These are phyloP conservation scores for Paracyclopina nana DNA, from an alignment of 1,140 invertebrate species.

Conservation along the genomic window DNA sequence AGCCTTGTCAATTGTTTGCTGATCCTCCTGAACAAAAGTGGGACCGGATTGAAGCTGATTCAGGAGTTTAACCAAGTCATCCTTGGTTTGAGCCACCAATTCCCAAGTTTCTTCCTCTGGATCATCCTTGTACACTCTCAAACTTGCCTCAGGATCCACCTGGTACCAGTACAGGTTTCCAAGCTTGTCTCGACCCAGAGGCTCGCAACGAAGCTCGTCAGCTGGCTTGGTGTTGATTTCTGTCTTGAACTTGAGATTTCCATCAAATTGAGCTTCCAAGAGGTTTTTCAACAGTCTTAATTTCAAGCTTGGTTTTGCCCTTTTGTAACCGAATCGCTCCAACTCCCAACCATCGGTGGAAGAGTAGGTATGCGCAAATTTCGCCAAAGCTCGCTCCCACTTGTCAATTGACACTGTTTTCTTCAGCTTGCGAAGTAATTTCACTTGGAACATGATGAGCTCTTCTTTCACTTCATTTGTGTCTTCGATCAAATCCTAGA, in stretches of 20 bases:
- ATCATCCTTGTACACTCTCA: slow-evolving; percentile 80
- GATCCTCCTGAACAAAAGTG: not conserved
- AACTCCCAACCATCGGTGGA: slow-evolving; percentile 87
- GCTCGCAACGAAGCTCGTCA: slow-evolving; percentile 54
- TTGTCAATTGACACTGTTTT: slow-evolving; percentile 61
- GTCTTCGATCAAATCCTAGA: too few species aligned
- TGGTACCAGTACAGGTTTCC: slow-evolving; percentile 85
- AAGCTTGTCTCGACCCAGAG: slow-evolving; percentile 67
- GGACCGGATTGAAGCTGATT: not conserved
- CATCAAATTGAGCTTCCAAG: slow-evolving; percentile 82
- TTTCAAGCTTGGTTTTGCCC: slow-evolving; percentile 65
- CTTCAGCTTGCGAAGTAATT: slow-evolving; percentile 62
- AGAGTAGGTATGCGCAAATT: slow-evolving; percentile 72
- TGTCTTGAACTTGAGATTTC: slow-evolving; percentile 76
- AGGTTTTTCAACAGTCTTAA: slow-evolving; percentile 71
- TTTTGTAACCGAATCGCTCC: slow-evolving; percentile 85
- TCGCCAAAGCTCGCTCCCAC: slow-evolving; percentile 73
- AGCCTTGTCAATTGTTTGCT: not conserved
- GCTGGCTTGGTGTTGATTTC: slow-evolving; percentile 63
- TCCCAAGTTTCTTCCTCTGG: slow-evolving; percentile 88
- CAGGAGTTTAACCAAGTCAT: slow-evolving; percentile 1
- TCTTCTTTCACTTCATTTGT: slow-evolving; percentile 50
- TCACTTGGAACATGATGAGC: slow-evolving; percentile 65
- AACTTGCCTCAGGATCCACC: slow-evolving; percentile 63
- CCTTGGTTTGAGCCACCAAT: slow-evolving; percentile 46